phyloP scores from a whole-genome alignment of 2,113 vertebrate species.

The Neolamprologus devosi region DNA sequence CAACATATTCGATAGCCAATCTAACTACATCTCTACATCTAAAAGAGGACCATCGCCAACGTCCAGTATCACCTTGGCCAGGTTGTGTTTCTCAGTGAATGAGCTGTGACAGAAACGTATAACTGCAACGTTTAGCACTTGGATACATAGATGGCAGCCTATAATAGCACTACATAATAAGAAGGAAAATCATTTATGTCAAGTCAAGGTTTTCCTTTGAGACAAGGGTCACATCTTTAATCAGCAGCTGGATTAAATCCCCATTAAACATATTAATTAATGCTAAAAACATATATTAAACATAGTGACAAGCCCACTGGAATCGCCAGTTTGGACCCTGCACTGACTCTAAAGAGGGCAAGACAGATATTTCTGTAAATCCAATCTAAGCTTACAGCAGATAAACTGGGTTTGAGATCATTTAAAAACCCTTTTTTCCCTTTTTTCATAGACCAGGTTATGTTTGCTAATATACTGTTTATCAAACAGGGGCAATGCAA shows the following conservation, averaged over 20 bases:
- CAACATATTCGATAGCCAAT: background rate
- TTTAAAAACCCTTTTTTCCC: background rate
- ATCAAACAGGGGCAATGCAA: background rate
- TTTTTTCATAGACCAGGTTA: background rate
- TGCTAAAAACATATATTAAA: background rate
- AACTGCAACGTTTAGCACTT: background rate
- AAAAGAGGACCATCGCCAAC: background rate
- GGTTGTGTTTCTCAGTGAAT: background rate
- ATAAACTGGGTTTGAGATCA: background rate
- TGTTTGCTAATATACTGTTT: background rate
- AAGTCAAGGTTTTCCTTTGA: background rate
- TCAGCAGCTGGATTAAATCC: background rate
- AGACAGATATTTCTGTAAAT: background rate
- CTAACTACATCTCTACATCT: background rate
- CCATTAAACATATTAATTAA: background rate
- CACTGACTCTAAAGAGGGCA: background rate
- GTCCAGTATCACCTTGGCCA: background rate
- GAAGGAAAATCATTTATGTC: background rate
- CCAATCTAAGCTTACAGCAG: background rate
- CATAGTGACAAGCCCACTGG: background rate
- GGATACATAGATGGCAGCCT: background rate
- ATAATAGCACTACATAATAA: background rate
- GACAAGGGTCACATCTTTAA: background rate
- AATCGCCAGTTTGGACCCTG: background rate
- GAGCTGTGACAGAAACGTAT: background rate